These are phyloP conservation scores for Pachyuromys duprasi DNA, from an alignment of 2,797 vertebrate species.

Conservation along the genomic window DNA sequence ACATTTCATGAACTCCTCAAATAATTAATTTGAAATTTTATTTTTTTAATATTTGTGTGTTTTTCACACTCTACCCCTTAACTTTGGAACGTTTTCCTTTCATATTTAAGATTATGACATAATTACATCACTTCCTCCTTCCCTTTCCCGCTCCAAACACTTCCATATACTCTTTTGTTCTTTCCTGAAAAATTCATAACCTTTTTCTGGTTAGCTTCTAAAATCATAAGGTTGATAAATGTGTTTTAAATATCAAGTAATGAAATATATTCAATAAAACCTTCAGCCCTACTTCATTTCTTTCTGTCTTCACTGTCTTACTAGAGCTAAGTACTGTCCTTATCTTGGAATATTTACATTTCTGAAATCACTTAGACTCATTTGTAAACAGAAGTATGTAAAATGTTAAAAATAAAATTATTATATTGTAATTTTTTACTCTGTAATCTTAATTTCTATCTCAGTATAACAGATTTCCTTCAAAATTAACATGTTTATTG, in stretches of 20 bases:
- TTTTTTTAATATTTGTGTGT: not conserved
- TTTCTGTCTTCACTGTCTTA: not conserved
- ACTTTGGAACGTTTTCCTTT: not conserved
- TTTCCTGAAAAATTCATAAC: not conserved
- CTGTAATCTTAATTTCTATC: not conserved
- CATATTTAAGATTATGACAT: not conserved
- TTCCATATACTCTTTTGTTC: not conserved
- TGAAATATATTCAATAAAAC: constrained; percentile 5
- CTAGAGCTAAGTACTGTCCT: not conserved
- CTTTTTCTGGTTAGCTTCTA: not conserved
- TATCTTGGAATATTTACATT: not conserved
- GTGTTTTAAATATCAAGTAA: not conserved
- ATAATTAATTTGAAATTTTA: not conserved
- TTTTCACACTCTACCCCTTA: not conserved
- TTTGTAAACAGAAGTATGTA: not conserved
- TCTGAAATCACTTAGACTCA: constrained; percentile 15
- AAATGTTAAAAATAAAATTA: not conserved
- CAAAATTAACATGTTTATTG: not conserved
- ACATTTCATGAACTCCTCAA: not conserved
- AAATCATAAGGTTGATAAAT: not conserved
- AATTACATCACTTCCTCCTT: not conserved
- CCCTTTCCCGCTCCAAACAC: not conserved
- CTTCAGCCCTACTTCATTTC: not conserved
- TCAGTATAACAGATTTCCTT: not conserved
- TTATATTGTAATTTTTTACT: not conserved